Conservation (phyloP, 2,797 vertebrate species). For the Epinephelus malabaricus region DNA sequence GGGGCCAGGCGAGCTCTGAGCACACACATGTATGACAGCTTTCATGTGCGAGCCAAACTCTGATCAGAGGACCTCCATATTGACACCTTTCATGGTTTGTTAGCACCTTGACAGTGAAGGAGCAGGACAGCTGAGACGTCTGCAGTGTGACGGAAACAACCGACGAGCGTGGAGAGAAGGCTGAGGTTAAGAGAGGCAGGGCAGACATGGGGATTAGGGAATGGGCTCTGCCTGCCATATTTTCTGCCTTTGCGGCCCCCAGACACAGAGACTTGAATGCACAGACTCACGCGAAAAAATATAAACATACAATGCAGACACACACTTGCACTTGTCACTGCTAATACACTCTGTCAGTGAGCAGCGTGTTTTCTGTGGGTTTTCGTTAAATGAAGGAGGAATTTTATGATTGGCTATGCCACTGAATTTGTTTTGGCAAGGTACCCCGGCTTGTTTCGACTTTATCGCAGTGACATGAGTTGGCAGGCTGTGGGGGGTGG, state of each 20-base stretch:
- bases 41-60: slow-evolving; percentile 72
- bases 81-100: slow-evolving; percentile 79
- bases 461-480: slow-evolving; percentile 42
- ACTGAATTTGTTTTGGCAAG: slow-evolving; percentile 60
- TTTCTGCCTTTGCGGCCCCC: slow-evolving; percentile 46
- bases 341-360: slow-evolving; percentile 53
- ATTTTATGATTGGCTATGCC: slow-evolving; percentile 45
- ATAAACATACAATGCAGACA: slow-evolving; percentile 45
- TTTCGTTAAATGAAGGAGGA: slow-evolving; percentile 44
- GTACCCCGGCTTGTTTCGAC: slow-evolving; percentile 17
- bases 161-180: slow-evolving; percentile 36
- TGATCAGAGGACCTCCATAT: slow-evolving; percentile 75
- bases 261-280: slow-evolving; percentile 39
- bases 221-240: slow-evolving; percentile 38
- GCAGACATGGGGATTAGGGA: slow-evolving; percentile 55
- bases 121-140: slow-evolving; percentile 69
- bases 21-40: slow-evolving; percentile 65
- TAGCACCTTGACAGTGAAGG: slow-evolving; percentile 78
- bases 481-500: slow-evolving; percentile 32
- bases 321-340: slow-evolving; percentile 44
- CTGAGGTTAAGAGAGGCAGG: slow-evolving; percentile 40
- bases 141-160: slow-evolving; percentile 51
- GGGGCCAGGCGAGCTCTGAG: slow-evolving; percentile 49
- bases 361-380: slow-evolving; percentile 30
- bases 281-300: slow-evolving; percentile 29